Conservation (phyloP, 2,888 invertebrate species). For the Drosophila villosipedis region DNA sequence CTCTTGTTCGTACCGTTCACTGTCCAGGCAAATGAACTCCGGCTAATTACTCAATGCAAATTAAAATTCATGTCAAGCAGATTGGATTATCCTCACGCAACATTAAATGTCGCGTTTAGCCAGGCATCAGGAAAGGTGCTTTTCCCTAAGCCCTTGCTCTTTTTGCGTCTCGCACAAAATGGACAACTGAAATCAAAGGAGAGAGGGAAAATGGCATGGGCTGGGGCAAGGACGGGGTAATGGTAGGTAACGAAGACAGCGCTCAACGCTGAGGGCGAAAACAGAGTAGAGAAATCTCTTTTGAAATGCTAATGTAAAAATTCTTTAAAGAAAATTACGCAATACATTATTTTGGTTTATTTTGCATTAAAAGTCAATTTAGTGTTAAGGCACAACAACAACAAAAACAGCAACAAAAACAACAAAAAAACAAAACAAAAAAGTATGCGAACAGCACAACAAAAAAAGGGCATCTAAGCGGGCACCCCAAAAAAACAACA, state of each 20-base stretch:
- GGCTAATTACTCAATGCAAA: slow-evolving; percentile 83
- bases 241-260: slow-evolving; percentile 32
- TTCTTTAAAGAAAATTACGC: slow-evolving; percentile 82
- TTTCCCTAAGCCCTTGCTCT: slow-evolving; percentile 31
- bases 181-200: slow-evolving; percentile 62
- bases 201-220: slow-evolving; percentile 26
- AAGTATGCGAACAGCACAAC: slow-evolving; percentile 38
- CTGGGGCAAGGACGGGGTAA: slow-evolving; percentile 5
- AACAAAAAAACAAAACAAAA: slow-evolving; percentile 15
- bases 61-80: slow-evolving; percentile 83
- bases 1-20: slow-evolving; percentile 13
- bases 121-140: slow-evolving; percentile 63
- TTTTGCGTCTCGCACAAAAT: slow-evolving; percentile 43
- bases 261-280: slow-evolving; percentile 34
- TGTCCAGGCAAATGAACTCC: slow-evolving; percentile 69
- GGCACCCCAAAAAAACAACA: slow-evolving; percentile 43
- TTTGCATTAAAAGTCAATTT: slow-evolving; percentile 82
- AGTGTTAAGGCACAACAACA: slow-evolving; percentile 71
- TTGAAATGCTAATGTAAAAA: slow-evolving; percentile 82
- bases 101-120: slow-evolving; percentile 79
- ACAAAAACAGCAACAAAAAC: slow-evolving; percentile 6
- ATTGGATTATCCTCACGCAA: slow-evolving; percentile 82
- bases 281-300: slow-evolving; percentile 71
- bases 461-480: slow-evolving; percentile 51
- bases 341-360: slow-evolving; percentile 82